These are phyloP conservation scores for Lasioglossum morio DNA, from an alignment of 2,888 invertebrate genomes.

Conservation along the genomic window DNA sequence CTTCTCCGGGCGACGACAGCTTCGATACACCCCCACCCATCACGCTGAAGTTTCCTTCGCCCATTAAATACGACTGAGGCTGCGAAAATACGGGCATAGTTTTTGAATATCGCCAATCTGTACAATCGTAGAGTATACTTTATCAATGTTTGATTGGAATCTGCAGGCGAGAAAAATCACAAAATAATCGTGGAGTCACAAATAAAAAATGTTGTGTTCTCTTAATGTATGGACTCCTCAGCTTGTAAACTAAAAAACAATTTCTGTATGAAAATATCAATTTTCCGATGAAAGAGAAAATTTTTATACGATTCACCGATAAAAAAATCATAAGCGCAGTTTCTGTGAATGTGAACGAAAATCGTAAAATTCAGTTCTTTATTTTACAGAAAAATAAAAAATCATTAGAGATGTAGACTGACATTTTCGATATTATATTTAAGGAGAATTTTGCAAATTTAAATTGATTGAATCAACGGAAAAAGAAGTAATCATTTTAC, in stretches of 20 bases:
- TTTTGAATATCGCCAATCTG: not conserved
- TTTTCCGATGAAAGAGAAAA: not conserved
- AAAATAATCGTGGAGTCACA: not conserved
- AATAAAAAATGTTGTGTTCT: not conserved
- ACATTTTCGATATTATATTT: not conserved
- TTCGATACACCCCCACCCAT: conserved; percentile 25
- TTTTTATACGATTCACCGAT: not conserved
- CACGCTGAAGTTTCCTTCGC: conserved; percentile 29
- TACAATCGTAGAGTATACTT: not conserved
- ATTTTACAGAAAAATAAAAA: too few species aligned
- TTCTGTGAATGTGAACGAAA: not conserved
- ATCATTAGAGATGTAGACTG: not conserved
- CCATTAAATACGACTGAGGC: conserved; percentile 53
- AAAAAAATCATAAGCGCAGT: not conserved
- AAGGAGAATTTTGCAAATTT: not conserved
- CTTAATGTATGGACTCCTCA: rapidly evolving
- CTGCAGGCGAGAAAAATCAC: not conserved
- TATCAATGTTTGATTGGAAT: not conserved
- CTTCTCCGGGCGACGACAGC: conserved; percentile 43
- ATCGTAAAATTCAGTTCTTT: not conserved
- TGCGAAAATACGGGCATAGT: conserved; percentile 17
- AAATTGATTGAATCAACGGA: not conserved
- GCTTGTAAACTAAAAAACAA: not conserved
- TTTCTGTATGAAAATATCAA: not conserved
- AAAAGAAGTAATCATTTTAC: not conserved